These are phyloP conservation scores for Drosophila ambigua DNA, from an alignment of 1,140 invertebrate genomes.

Conservation along the genomic window DNA sequence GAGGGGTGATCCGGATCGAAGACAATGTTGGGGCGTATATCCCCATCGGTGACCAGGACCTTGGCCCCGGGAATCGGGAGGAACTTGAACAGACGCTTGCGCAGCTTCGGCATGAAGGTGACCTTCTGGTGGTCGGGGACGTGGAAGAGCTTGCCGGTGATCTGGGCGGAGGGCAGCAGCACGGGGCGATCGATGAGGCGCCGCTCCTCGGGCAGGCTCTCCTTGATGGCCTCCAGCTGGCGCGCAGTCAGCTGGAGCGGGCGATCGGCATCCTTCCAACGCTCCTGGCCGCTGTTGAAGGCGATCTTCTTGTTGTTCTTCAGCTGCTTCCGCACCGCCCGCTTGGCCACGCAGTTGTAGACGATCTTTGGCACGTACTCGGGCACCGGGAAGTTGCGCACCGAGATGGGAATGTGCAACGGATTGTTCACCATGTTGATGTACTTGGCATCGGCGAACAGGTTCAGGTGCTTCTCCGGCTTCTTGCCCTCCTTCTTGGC, in stretches of 20 bases:
- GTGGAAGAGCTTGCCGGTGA: conserved; percentile 37
- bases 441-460: conserved; percentile 75
- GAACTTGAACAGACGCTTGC: conserved; percentile 74
- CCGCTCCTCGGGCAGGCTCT: conserved; percentile 48
- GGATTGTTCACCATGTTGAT: conserved; percentile 70
- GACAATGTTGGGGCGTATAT: conserved; percentile 56
- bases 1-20: conserved; percentile 62
- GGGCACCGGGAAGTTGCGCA: conserved; percentile 13
- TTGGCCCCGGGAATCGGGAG: conserved; percentile 66
- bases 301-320: conserved; percentile 79
- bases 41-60: conserved; percentile 67
- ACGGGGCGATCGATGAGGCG: conserved; percentile 56
- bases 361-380: conserved; percentile 50
- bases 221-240: conserved; percentile 65
- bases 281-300: conserved; percentile 71
- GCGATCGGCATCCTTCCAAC: conserved; percentile 61
- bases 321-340: conserved; percentile 61
- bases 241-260: conserved; percentile 48
- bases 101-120: conserved; percentile 62
- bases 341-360: conserved; percentile 69
- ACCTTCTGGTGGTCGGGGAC: conserved; percentile 59
- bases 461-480: conserved; percentile 48
- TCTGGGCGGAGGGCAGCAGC: conserved; percentile 12
- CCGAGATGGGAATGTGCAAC: conserved; percentile 21
- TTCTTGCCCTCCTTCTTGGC: conserved; percentile 36